Conservation (phyloP, 2,113 vertebrate genomes). For the Tichodroma muraria region DNA sequence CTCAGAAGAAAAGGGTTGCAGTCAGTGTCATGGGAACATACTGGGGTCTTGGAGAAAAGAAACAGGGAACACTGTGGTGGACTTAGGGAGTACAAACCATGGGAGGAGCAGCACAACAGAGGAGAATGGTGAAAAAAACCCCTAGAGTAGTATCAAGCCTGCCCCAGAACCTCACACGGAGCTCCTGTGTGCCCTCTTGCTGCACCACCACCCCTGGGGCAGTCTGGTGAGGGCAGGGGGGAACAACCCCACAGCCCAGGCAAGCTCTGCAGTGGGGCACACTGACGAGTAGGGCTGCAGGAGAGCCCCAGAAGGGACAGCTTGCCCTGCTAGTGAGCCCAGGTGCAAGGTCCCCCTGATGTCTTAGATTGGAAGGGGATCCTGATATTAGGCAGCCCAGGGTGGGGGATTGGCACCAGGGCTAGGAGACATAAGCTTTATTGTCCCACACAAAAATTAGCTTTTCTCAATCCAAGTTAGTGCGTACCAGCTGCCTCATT, state of each 20-base stretch:
- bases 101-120: not conserved
- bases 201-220: too few relatives aligned
- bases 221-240: rapidly evolving
- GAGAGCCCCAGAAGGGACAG: not conserved
- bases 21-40: not conserved
- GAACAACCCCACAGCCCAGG: not conserved
- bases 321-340: not conserved
- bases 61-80: not conserved
- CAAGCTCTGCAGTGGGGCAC: not conserved
- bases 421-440: not conserved
- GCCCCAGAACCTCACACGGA: not conserved
- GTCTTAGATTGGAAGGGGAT: rapidly evolving
- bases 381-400: not conserved
- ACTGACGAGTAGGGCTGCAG: not conserved
- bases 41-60: not conserved
- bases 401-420: rapidly evolving
- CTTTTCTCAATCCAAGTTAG: not conserved
- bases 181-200: not conserved
- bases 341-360: not conserved
- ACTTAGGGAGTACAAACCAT: not conserved
- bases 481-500: not conserved
- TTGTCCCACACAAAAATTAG: not conserved
- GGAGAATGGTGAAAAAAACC: not conserved
- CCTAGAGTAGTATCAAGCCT: not conserved
- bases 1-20: not conserved